Conservation (phyloP, 2,113 vertebrate species). For the Sinocyclocheilus maitianheensis region DNA sequence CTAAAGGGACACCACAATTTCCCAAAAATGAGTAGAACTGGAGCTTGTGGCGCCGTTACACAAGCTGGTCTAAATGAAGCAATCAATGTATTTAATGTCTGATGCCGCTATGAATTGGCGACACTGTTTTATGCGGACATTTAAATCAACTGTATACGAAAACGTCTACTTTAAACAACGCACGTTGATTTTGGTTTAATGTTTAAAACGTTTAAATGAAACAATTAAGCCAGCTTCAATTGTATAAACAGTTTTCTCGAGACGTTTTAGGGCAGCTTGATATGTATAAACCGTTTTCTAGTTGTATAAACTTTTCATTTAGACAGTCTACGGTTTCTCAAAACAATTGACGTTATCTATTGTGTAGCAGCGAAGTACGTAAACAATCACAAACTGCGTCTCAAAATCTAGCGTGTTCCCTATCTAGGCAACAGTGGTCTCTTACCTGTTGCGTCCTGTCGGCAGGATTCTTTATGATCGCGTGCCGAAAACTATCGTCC, state of each 20-base stretch:
- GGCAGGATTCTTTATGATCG: slow-evolving; percentile 84
- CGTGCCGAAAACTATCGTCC: slow-evolving; percentile 86
- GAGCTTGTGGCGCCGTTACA: slow-evolving; percentile 3
- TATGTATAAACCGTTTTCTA: not conserved
- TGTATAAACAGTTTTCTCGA: not conserved
- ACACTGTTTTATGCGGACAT: not conserved
- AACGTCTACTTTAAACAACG: not conserved
- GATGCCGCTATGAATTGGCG: not conserved
- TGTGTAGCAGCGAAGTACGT: not conserved
- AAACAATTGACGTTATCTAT: not conserved
- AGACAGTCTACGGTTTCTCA: not conserved
- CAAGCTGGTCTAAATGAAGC: slow-evolving; percentile 5
- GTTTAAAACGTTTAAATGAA: not conserved
- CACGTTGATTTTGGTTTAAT: not conserved
- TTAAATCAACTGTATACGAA: not conserved
- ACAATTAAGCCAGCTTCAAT: not conserved
- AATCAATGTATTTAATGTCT: not conserved
- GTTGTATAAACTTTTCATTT: not conserved
- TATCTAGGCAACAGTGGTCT: not conserved
- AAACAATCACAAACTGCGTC: not conserved
- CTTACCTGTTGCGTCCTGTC: slow-evolving; percentile 81
- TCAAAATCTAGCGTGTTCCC: not conserved
- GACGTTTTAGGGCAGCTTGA: not conserved
- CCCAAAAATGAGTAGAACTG: not conserved
- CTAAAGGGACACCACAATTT: not conserved